Evolutionary conservation across 2,888 invertebrate genomes (phyloP).

Genomic region (Tethea ocularis): DNA sequence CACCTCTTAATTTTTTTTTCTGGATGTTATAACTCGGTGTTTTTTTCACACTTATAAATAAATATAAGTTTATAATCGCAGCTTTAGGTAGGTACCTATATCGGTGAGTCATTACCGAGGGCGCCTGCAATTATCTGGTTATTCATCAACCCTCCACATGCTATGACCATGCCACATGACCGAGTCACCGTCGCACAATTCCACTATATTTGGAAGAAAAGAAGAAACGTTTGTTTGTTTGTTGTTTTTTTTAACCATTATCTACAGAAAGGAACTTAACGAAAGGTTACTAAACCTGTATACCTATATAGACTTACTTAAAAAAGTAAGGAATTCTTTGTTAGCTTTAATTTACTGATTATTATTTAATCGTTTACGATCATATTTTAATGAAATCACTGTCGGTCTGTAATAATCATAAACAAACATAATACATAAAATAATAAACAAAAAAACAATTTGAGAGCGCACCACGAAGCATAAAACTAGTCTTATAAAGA

Average conservation of each 20-base stretch:
- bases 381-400: too few species aligned
- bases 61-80: constrained; percentile 12
- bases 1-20: not conserved
- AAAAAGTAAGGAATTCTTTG: too few species aligned
- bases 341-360: too few species aligned
- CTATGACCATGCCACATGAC: constrained; percentile 17
- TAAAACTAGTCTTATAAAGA: not conserved
- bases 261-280: too few species aligned
- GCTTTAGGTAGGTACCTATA: not conserved
- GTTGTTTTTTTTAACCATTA: not conserved
- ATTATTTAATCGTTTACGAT: too few species aligned
- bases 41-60: not conserved
- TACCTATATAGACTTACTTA: too few species aligned
- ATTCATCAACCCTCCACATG: constrained; percentile 24
- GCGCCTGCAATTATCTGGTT: constrained; percentile 23
- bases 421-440: not conserved
- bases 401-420: too few species aligned
- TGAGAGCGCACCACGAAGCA: not conserved
- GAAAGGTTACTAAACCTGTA: too few species aligned
- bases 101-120: constrained; percentile 29
- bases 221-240: not conserved
- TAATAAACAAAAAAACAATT: not conserved
- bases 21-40: too few species aligned
- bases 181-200: not conserved
- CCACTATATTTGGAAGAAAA: not conserved